A percentile compares a stretch with the other conserved stretches of the same genome.
These are phyloP conservation scores for Pluvianellus socialis DNA, from an alignment of 2,113 vertebrate genomes.

Conservation along the genomic window DNA sequence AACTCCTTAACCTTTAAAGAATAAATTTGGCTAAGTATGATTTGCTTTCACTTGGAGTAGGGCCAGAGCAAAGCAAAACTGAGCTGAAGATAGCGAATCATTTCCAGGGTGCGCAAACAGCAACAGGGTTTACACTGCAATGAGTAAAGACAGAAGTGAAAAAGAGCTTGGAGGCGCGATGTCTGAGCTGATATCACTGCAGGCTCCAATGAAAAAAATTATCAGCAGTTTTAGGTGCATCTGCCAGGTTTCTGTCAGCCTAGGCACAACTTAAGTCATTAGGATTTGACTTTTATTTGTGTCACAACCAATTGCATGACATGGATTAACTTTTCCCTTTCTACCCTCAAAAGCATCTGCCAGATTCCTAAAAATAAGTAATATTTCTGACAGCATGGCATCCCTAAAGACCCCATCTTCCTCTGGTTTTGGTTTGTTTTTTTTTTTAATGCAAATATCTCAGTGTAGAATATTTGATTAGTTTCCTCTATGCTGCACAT, in stretches of 20 bases:
- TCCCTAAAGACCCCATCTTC: background rate
- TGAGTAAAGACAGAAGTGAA: background rate
- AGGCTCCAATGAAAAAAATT: background rate
- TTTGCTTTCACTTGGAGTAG: background rate
- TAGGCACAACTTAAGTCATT: background rate
- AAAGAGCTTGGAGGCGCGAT: accelerated
- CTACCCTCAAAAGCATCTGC: background rate
- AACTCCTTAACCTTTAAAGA: conserved; percentile 40
- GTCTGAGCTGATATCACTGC: background rate
- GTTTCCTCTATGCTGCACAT: background rate
- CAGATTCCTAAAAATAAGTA: background rate
- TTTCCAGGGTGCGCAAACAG: background rate
- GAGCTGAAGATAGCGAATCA: background rate
- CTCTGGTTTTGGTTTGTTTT: too few species aligned
- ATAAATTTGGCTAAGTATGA: background rate
- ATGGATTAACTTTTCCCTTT: background rate
- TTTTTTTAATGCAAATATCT: background rate
- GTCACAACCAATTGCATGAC: too few species aligned
- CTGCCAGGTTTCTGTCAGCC: background rate
- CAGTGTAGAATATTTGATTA: background rate
- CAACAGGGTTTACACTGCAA: background rate
- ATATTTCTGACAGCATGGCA: background rate
- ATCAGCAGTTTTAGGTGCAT: background rate
- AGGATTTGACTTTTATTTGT: background rate
- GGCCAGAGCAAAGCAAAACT: background rate